A percentile compares a stretch with the other conserved stretches of the same genome.
phyloP scores from a whole-genome alignment of 2,113 vertebrate genomes.

The Morphnarchus princeps region DNA sequence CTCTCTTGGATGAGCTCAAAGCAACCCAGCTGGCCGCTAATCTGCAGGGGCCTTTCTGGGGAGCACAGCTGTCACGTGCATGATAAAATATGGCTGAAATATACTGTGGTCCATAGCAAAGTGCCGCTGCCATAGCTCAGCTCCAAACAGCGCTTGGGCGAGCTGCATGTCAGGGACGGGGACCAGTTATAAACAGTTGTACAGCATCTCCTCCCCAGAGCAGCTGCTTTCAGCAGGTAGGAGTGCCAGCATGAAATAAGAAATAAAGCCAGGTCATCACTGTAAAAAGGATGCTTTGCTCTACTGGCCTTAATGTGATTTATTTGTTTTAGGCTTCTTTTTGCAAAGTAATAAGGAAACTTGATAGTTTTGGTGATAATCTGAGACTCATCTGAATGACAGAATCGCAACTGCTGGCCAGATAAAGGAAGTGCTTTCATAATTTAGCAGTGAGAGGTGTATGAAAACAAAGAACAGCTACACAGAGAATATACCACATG shows the following conservation, averaged over 20 bases:
- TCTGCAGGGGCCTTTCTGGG: neutral
- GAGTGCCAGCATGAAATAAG: neutral
- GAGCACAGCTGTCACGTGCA: rapidly evolving
- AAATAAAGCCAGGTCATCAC: neutral
- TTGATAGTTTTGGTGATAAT: neutral
- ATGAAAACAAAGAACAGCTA: neutral
- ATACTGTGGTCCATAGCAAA: neutral
- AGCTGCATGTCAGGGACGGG: neutral
- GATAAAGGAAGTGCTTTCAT: neutral
- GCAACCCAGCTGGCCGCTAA: rapidly evolving
- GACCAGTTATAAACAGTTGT: no score
- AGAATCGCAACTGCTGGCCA: neutral
- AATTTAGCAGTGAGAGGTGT: neutral
- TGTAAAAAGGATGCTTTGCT: neutral
- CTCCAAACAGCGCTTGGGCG: neutral
- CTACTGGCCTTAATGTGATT: neutral
- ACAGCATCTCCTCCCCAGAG: neutral
- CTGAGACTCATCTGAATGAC: neutral
- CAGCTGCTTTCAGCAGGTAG: neutral
- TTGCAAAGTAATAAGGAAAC: neutral
- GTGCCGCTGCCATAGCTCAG: neutral
- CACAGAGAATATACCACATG: neutral
- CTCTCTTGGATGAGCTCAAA: neutral
- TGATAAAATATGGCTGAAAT: neutral
- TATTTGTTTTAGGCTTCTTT: neutral